Conservation (phyloP, 2,113 vertebrate genomes). For the Sylvietta virens region DNA sequence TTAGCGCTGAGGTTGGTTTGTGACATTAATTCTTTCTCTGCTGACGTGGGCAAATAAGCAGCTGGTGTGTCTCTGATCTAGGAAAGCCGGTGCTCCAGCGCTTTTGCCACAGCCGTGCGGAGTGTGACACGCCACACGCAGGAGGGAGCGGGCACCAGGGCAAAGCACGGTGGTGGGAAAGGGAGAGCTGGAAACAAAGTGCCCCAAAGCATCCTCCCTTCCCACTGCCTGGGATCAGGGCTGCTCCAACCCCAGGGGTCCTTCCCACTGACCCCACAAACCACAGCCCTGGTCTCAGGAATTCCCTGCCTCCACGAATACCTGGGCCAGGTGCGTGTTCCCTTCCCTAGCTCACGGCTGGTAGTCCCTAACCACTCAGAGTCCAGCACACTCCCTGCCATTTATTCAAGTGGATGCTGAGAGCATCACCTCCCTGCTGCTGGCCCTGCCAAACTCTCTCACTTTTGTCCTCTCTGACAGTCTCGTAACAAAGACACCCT, state of each 20-base stretch:
- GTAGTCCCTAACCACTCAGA: background rate
- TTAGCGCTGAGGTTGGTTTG: background rate
- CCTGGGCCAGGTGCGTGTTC: background rate
- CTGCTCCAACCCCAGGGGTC: background rate
- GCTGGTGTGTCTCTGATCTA: background rate
- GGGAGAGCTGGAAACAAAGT: background rate
- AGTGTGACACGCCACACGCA: background rate
- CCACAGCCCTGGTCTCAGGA: background rate
- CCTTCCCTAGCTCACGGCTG: background rate
- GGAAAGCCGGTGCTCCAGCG: background rate
- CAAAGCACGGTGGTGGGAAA: background rate
- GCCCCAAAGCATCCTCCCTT: background rate
- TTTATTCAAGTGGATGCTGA: background rate
- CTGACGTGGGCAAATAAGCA: background rate
- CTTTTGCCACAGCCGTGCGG: background rate
- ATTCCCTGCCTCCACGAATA: background rate
- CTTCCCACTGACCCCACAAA: background rate
- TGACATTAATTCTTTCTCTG: background rate
- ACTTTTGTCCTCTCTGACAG: background rate
- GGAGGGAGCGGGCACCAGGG: accelerated
- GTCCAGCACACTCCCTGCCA: background rate
- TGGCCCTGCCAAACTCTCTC: background rate
- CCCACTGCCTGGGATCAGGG: background rate
- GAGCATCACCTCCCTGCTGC: background rate
- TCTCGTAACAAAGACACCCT: background rate